Conservation (phyloP, 1,140 invertebrate genomes). For the Lasaia peninsularis region DNA sequence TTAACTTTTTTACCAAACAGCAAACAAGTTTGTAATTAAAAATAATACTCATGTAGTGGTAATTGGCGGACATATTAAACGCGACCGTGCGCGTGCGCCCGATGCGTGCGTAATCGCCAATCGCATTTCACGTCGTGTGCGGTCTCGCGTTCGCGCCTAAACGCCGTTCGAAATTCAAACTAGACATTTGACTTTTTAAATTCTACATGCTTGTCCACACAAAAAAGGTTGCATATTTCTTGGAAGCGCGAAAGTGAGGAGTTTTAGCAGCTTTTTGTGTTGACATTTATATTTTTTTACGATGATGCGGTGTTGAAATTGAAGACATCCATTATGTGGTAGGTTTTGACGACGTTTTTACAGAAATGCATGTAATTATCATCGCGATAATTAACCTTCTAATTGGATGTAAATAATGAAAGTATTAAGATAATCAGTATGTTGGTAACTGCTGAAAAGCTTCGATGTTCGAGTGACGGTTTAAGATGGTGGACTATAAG, state of each 20-base stretch:
- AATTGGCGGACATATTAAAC: conserved; percentile 18
- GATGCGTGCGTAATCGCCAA: conserved; percentile 27
- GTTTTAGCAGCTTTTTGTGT: conserved; percentile 10
- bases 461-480: too few relatives aligned
- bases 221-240: conserved; percentile 17
- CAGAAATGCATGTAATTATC: too few relatives aligned
- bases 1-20: background rate
- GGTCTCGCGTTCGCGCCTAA: conserved; percentile 39
- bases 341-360: too few relatives aligned
- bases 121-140: conserved; percentile 37
- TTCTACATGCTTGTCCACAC: conserved; percentile 25
- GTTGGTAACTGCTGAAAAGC: too few relatives aligned
- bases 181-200: conserved; percentile 31
- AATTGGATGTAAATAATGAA: too few relatives aligned
- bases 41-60: background rate
- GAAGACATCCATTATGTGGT: too few relatives aligned
- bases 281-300: conserved; percentile 5
- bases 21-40: conserved; percentile 14
- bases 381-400: too few relatives aligned
- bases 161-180: conserved; percentile 37
- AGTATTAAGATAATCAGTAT: too few relatives aligned
- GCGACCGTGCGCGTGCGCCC: conserved; percentile 13
- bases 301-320: background rate
- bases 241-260: conserved; percentile 10
- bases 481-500: too few relatives aligned